Evolutionary conservation across 2,888 invertebrate species (phyloP).

Genomic region (Apoda limacodes): DNA sequence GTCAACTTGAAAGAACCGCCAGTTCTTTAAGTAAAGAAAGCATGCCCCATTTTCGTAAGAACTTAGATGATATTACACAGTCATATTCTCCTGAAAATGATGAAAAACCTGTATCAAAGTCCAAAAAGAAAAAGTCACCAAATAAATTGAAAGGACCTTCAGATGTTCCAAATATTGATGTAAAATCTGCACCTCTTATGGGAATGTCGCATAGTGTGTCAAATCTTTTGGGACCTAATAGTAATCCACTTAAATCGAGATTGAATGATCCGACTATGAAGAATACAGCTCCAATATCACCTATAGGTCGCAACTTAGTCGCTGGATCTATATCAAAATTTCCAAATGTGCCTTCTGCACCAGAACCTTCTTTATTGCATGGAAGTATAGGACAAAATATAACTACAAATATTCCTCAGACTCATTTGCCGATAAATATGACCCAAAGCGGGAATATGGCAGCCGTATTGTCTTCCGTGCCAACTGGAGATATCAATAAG

Average conservation of each 20-base stretch:
- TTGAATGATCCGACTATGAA: conserved; percentile 27
- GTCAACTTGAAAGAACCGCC: conserved; percentile 54
- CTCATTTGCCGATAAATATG: conserved; percentile 28
- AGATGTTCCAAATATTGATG: conserved; percentile 36
- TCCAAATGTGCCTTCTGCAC: no score
- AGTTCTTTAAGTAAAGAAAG: conserved; percentile 53
- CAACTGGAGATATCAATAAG: conserved; percentile 24
- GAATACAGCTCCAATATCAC: no score
- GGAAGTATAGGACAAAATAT: no score
- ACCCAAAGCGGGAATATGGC: conserved; percentile 34
- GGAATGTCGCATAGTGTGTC: conserved; percentile 59
- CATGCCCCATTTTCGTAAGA: conserved; percentile 57
- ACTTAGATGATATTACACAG: conserved; percentile 61
- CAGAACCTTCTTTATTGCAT: no score
- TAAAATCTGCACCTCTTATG: conserved; percentile 22
- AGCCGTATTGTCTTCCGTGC: conserved; percentile 27
- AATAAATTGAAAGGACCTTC: conserved; percentile 32
- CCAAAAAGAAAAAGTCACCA: conserved; percentile 57
- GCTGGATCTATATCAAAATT: no score
- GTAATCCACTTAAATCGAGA: conserved; percentile 25
- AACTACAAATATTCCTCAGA: no score
- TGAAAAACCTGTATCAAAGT: conserved; percentile 38
- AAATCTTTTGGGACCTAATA: conserved; percentile 45
- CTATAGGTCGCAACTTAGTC: no score
- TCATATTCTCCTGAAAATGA: conserved; percentile 57